These are phyloP conservation scores for Candidula unifasciata DNA, from an alignment of 2,888 invertebrate species.

Conservation along the genomic window DNA sequence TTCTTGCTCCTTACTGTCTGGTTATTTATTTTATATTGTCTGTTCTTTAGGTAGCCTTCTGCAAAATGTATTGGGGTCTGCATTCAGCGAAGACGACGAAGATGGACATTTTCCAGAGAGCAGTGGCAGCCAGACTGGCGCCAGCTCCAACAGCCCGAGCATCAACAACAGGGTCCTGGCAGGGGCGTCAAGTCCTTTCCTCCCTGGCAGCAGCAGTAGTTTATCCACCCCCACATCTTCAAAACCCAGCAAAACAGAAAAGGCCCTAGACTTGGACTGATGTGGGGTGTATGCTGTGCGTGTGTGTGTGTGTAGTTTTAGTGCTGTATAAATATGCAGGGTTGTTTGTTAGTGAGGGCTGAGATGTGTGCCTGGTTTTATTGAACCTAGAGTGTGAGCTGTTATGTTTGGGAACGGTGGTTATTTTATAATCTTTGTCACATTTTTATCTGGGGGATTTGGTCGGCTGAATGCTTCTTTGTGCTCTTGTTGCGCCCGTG, in stretches of 20 bases:
- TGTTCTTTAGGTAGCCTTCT: constrained; percentile 66
- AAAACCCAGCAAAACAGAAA: constrained; percentile 44
- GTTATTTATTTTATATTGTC: neutral
- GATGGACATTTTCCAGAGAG: constrained; percentile 35
- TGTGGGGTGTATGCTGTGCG: neutral
- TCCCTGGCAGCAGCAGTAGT: constrained; percentile 25
- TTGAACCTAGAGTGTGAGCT: neutral
- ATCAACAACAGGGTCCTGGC: neutral
- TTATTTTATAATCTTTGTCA: too few relatives aligned
- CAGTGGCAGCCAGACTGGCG: neutral
- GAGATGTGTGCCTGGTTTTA: neutral
- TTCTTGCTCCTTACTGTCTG: neutral
- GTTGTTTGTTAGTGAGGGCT: neutral
- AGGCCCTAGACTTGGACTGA: constrained; percentile 52
- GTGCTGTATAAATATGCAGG: neutral
- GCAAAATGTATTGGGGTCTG: constrained; percentile 67
- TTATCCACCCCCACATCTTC: constrained; percentile 30
- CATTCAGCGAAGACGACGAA: constrained; percentile 61
- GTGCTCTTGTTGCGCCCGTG: too few relatives aligned
- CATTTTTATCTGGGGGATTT: too few relatives aligned
- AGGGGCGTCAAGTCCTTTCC: constrained; percentile 8
- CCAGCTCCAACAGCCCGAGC: constrained; percentile 1
- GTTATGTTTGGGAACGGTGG: neutral
- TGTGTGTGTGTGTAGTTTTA: neutral
- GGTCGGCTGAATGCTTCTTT: too few relatives aligned